Evolutionary conservation across 2,797 vertebrate species (phyloP).

Genomic region (Botia kubotai): DNA sequence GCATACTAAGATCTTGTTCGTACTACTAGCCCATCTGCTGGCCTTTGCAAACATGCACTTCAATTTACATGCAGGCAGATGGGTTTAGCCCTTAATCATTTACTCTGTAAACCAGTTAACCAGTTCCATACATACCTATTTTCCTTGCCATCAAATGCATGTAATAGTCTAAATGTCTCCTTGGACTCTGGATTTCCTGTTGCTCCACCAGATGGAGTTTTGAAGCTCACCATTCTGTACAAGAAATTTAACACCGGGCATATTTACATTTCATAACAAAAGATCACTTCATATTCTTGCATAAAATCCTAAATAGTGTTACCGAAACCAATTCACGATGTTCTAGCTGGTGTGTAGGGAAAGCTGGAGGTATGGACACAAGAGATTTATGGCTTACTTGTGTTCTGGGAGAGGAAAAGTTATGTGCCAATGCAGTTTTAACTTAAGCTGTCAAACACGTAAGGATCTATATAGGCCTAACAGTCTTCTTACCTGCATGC

Average conservation of each 20-base stretch:
- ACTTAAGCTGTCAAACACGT: neutral
- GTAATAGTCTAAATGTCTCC: neutral
- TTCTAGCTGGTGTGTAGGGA: neutral
- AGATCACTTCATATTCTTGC: neutral
- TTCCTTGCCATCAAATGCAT: neutral
- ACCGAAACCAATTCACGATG: neutral
- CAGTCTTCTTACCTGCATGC: conserved; percentile 69
- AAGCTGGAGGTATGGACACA: neutral
- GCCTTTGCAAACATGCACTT: conserved; percentile 31
- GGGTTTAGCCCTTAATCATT: conserved; percentile 1
- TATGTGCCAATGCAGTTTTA: neutral
- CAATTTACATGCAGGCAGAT: conserved; percentile 30
- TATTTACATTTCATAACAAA: conserved; percentile 4
- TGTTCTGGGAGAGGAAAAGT: neutral
- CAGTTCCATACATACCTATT: neutral
- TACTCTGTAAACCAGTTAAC: conserved; percentile 39
- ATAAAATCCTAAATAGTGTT: neutral
- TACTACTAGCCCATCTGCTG: neutral
- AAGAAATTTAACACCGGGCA: conserved; percentile 9
- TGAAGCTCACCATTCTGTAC: neutral
- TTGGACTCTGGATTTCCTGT: neutral
- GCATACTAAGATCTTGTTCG: conserved; percentile 13
- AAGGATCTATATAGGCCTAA: conserved; percentile 68
- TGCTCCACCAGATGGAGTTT: neutral
- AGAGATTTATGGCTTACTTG: neutral